Evolutionary conservation across 2,113 vertebrate genomes (phyloP).

Genomic region (Cynopterus brachyotis): DNA sequence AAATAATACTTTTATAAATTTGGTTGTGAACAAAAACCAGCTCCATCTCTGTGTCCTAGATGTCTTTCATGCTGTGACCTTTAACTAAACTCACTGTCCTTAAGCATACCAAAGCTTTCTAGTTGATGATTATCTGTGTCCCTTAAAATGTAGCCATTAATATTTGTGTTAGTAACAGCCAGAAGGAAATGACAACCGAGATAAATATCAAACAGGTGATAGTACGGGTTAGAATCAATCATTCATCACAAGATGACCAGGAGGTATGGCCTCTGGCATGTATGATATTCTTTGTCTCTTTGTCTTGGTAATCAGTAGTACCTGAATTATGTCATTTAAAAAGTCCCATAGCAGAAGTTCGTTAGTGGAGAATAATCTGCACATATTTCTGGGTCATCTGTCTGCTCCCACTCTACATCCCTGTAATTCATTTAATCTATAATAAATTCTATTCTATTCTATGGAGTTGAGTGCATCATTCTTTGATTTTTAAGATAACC

Average conservation of each 20-base stretch:
- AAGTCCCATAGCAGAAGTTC: neutral
- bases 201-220: neutral
- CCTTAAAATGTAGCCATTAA: neutral
- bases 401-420: neutral
- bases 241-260: neutral
- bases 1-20: neutral
- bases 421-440: neutral
- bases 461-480: neutral
- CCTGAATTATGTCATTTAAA: neutral
- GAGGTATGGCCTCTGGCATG: neutral
- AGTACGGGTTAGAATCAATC: neutral
- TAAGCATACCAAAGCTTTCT: neutral
- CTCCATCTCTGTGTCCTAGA: neutral
- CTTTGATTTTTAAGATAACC: neutral
- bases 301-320: neutral
- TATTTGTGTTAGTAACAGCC: neutral
- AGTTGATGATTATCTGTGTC: neutral
- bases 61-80: neutral
- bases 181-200: neutral
- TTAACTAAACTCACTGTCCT: neutral
- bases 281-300: neutral
- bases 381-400: neutral
- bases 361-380: neutral
- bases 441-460: neutral
- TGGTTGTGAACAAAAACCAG: neutral